Percentiles rank a stretch among this genome's conserved stretches.
These are phyloP conservation scores for Heliothis subflexa DNA, from an alignment of 1,140 invertebrate species.

Conservation along the genomic window DNA sequence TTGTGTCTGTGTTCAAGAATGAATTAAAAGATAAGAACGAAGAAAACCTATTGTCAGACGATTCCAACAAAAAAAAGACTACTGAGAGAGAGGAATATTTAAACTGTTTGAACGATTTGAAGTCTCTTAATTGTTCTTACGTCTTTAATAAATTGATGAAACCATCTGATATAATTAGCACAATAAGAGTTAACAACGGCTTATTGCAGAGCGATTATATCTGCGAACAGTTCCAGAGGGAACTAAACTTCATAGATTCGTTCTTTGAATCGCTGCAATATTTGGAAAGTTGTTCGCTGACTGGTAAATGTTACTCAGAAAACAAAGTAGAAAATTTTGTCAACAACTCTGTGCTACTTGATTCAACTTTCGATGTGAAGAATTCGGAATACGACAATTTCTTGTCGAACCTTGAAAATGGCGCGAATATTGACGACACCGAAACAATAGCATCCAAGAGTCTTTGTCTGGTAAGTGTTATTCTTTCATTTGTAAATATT, in stretches of 20 bases:
- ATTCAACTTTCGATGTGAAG: conserved; percentile 63
- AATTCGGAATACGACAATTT: conserved; percentile 70
- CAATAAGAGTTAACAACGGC: conserved; percentile 73
- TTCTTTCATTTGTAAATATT: conserved; percentile 74
- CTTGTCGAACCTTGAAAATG: conserved; percentile 74
- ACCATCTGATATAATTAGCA: conserved; percentile 80
- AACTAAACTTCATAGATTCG: conserved; percentile 82
- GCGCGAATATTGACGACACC: conserved; percentile 69
- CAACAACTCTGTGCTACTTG: conserved; percentile 55
- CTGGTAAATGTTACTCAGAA: conserved; percentile 69
- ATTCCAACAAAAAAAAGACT: conserved; percentile 14
- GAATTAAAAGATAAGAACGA: conserved; percentile 62
- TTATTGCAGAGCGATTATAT: conserved; percentile 72
- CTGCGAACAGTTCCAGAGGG: conserved; percentile 78
- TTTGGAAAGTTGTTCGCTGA: conserved; percentile 74
- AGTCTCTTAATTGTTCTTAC: conserved; percentile 63
- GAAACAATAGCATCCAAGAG: conserved; percentile 83
- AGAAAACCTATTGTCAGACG: conserved; percentile 25
- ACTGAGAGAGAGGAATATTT: conserved; percentile 2
- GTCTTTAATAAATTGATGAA: conserved; percentile 76
- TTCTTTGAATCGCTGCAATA: conserved; percentile 83
- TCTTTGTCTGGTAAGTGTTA: conserved; percentile 83
- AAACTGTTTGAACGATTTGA: conserved; percentile 58
- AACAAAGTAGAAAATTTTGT: conserved; percentile 70
- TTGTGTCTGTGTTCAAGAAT: conserved; percentile 74